Conservation (phyloP, 2,888 invertebrate genomes). For the Lydus trimaculatus region DNA sequence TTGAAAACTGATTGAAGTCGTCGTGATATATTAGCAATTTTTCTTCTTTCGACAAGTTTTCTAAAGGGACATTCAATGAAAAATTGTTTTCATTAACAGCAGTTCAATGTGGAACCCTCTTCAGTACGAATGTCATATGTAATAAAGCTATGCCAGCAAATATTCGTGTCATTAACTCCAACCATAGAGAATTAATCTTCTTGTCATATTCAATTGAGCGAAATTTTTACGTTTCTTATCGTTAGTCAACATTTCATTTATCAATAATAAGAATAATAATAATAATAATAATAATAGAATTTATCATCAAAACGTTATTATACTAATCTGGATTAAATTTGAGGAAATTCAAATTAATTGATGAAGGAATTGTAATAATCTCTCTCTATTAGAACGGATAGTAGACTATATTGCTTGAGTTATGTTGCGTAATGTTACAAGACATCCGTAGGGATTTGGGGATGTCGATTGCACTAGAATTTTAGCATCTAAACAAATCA, state of each 20-base stretch:
- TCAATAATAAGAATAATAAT: too few relatives aligned
- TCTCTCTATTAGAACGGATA: conserved; percentile 6
- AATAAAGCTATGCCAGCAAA: conserved; percentile 33
- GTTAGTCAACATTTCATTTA: not conserved
- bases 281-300: not conserved
- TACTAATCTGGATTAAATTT: conserved; percentile 9
- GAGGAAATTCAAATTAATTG: conserved; percentile 21
- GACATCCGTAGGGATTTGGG: conserved; percentile 10
- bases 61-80: conserved; percentile 13
- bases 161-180: conserved; percentile 33
- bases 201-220: conserved; percentile 23
- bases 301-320: not conserved
- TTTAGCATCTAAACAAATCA: conserved; percentile 2
- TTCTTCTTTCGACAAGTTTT: conserved; percentile 6
- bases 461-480: conserved; percentile 6
- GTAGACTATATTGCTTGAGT: not conserved
- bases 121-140: conserved; percentile 25
- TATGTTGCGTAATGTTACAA: conserved; percentile 18
- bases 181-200: conserved; percentile 28
- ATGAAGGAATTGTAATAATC: conserved; percentile 26
- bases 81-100: conserved; percentile 16
- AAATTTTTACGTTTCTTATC: conserved; percentile 6
- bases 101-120: conserved; percentile 18
- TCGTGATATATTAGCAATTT: not conserved
- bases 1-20: not conserved